A percentile compares a stretch with the other conserved stretches of the same genome.
phyloP scores from a whole-genome alignment of 2,113 vertebrate species.

The Cryptomyrus ogoouensis region DNA sequence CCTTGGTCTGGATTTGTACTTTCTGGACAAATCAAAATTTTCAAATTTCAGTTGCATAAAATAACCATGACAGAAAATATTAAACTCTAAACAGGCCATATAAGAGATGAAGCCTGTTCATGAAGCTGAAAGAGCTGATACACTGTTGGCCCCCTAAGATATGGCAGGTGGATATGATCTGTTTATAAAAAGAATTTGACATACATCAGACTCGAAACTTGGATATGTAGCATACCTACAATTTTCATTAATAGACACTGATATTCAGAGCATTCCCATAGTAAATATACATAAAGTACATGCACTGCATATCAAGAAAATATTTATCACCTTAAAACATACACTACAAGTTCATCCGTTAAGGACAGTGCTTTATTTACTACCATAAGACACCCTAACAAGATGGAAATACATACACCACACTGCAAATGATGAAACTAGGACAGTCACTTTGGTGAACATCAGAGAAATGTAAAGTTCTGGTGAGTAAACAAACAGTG shows the following conservation, averaged over 20 bases:
- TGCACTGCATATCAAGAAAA: not conserved
- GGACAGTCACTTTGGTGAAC: constrained; percentile 40
- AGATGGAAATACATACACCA: constrained; percentile 19
- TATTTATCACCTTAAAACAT: not conserved
- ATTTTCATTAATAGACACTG: too few relatives aligned
- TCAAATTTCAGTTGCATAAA: not conserved
- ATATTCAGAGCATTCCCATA: not conserved
- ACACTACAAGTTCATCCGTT: not conserved
- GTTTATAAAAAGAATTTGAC: not conserved
- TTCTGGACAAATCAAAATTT: not conserved
- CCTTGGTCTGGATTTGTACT: not conserved
- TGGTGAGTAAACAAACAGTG: constrained; percentile 51
- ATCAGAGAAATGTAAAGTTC: constrained; percentile 43
- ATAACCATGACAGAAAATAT: not conserved
- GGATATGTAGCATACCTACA: not conserved
- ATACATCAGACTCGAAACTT: not conserved
- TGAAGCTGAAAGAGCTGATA: not conserved
- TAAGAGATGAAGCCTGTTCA: not conserved
- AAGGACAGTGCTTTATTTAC: not conserved
- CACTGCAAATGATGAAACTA: constrained; percentile 41
- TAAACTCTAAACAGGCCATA: not conserved
- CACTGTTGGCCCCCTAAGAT: not conserved
- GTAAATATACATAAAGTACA: not conserved
- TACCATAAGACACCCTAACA: not conserved
- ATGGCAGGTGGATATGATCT: not conserved